A percentile compares a stretch with the other conserved stretches of the same genome.
Evolutionary conservation across 2,113 vertebrate genomes (phyloP).

Genomic region (Eulemur macaco): DNA sequence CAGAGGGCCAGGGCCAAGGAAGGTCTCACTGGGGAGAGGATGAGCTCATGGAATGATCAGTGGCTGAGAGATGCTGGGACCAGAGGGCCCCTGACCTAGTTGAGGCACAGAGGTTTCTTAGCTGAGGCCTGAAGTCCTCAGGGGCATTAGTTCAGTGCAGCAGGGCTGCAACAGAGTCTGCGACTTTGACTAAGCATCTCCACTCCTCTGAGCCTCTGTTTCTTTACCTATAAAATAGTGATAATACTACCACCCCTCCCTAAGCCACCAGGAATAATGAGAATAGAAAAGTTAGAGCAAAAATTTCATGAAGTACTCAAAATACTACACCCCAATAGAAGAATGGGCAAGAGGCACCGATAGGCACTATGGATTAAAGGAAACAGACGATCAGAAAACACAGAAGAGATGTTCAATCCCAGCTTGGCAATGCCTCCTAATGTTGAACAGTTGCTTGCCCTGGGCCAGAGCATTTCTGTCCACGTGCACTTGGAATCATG

Average conservation of each 20-base stretch:
- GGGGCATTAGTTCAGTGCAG: background rate
- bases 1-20: background rate
- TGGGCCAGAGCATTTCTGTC: background rate
- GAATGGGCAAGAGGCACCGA: background rate
- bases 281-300: background rate
- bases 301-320: background rate
- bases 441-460: background rate
- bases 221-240: background rate
- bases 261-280: background rate
- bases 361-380: background rate
- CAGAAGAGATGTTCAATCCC: background rate
- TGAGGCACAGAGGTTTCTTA: background rate
- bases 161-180: background rate
- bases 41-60: background rate
- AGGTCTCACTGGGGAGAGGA: background rate
- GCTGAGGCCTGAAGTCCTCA: background rate
- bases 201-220: background rate
- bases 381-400: background rate
- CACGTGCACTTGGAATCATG: background rate
- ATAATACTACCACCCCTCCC: background rate
- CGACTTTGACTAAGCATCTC: background rate
- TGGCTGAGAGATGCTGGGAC: background rate
- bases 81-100: background rate
- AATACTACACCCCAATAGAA: background rate
- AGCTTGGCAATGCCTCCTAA: background rate